Percentiles rank a stretch among this genome's conserved stretches.
Evolutionary conservation across 2,113 vertebrate species (phyloP).

Genomic region (Tupaia chinensis): DNA sequence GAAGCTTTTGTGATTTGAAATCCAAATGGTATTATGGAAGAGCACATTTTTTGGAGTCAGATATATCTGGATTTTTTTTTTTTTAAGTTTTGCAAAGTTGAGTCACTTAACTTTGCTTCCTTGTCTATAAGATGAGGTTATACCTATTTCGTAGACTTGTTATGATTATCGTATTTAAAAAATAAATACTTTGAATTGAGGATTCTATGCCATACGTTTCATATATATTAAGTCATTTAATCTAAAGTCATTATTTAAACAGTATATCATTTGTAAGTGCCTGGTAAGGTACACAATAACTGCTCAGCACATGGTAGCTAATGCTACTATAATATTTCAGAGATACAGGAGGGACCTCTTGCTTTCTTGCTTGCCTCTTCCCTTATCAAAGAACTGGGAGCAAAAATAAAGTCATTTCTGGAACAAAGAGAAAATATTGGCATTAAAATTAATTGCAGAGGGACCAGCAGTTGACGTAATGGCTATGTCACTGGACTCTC

Average conservation of each 20-base stretch:
- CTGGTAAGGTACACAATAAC: neutral
- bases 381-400: neutral
- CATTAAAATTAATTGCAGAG: conserved; percentile 17
- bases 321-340: neutral
- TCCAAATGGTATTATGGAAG: conserved; percentile 16
- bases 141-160: neutral
- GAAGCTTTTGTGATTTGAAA: conserved; percentile 63
- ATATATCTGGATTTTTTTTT: neutral
- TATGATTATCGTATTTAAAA: conserved; percentile 19
- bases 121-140: neutral
- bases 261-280: neutral
- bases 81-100: neutral
- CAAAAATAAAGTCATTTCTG: neutral
- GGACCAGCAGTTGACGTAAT: no score
- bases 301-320: neutral
- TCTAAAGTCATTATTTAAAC: conserved; percentile 42
- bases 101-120: conserved; percentile 22
- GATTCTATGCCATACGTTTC: neutral
- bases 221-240: neutral
- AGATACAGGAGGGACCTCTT: neutral
- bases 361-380: neutral
- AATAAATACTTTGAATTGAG: neutral
- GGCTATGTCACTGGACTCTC: no score
- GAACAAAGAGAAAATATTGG: neutral
- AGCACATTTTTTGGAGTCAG: conserved; percentile 23